Base-by-base conservation (phyloP, 2,888 invertebrate species). In the Agrotis puta region DNA sequence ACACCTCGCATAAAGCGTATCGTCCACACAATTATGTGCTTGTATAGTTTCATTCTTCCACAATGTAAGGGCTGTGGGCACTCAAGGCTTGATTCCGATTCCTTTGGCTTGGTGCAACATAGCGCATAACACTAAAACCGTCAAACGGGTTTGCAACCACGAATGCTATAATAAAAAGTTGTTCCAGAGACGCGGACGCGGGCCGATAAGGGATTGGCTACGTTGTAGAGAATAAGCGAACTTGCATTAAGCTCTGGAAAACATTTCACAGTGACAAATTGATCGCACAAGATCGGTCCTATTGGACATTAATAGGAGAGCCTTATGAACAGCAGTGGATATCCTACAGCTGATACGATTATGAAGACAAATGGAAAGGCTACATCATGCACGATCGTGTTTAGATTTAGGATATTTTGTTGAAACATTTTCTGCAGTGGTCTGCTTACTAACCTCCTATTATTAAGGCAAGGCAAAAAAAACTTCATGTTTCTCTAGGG, bases 111-210 rank as follows among this genome's bases (percentile, higher is more conserved):
- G 84, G 87, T 90, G 89, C 91, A 92, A 89, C 91, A 91, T 91
- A 85, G 70, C 75, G 73, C 75, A 81, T 84, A 83, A 92, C 90
- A 92, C 92, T 92, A 91, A 90, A 92, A 93, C 90, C 90, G 91
- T 89, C 91, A 92, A 94, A 94, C 94, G 89, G 88, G 94, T 94
- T 94, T 93, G 91, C 90, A 90, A 90, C 91, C 87, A 91, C 91
- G 92, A 92, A 91, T 91, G 89, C 92, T 88, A 90, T 91, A 90
- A 91, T 92, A 94, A 94, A 93, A 94, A 93, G 92, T 94, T 91
- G 93, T 88, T 90, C 88, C 88, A 62, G 90, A 89, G 92, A 91
- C 89, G 87, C 85, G 84, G 84, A 74, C 84, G 77, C 80, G 70
- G 69, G 58, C 57, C 73, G 64, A 50, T 82, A 78, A 77, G 67